A percentile compares a stretch with the other conserved stretches of the same genome.
These are phyloP conservation scores for Ectropis grisescens DNA, from an alignment of 1,140 invertebrate genomes.

Conservation along the genomic window DNA sequence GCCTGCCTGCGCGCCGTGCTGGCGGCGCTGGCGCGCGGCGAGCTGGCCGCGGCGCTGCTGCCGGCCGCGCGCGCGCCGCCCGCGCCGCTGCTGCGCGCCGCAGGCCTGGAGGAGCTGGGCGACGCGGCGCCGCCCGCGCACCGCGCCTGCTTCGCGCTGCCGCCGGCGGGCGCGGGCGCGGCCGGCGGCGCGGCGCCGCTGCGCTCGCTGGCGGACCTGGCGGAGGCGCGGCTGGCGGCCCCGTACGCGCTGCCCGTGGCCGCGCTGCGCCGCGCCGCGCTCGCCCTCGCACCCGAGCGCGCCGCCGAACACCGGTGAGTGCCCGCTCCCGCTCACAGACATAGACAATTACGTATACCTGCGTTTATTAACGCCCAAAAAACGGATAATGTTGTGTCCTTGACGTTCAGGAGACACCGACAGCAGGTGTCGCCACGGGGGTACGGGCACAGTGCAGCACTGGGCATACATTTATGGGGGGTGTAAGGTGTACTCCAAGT, in stretches of 20 bases:
- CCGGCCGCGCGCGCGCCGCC: conserved; percentile 75
- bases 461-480: too few relatives aligned
- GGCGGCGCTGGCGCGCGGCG: conserved; percentile 80
- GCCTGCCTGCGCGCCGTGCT: conserved; percentile 72
- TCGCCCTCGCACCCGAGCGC: neutral
- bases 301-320: neutral
- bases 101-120: conserved; percentile 75
- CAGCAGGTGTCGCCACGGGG: too few relatives aligned
- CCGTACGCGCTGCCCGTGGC: too few relatives aligned
- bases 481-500: too few relatives aligned
- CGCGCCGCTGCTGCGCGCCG: conserved; percentile 74
- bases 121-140: conserved; percentile 78
- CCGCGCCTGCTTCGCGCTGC: conserved; percentile 72
- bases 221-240: too few relatives aligned
- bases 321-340: too few relatives aligned
- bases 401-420: too few relatives aligned
- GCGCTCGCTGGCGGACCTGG: neutral
- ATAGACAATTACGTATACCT: too few relatives aligned
- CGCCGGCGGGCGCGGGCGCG: neutral
- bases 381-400: too few relatives aligned
- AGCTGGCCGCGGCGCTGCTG: conserved; percentile 77
- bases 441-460: too few relatives aligned
- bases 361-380: too few relatives aligned
- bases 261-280: too few relatives aligned
- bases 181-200: neutral